Percentiles rank a stretch among this genome's conserved stretches.
phyloP scores from a whole-genome alignment of 2,797 vertebrate species.

The Sebastes nivosus region DNA sequence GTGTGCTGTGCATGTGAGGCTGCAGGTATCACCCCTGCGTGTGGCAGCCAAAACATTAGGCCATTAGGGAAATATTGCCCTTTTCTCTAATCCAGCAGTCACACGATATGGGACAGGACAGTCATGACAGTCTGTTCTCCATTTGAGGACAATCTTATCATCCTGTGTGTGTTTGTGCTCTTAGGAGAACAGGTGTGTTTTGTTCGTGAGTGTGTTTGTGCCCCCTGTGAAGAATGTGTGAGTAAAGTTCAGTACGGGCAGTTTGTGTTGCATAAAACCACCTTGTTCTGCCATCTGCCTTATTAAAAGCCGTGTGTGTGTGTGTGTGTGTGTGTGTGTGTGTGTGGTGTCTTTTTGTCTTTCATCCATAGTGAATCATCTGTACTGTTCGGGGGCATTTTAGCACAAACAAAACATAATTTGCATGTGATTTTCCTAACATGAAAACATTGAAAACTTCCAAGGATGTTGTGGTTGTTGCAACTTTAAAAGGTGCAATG shows the following conservation, averaged over 20 bases:
- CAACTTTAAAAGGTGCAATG: background rate
- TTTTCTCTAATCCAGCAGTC: conserved; percentile 60
- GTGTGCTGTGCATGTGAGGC: conserved; percentile 25
- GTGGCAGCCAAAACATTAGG: conserved; percentile 48
- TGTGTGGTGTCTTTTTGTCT: background rate
- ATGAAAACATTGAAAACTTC: background rate
- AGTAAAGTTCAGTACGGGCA: background rate
- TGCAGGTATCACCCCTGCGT: conserved; percentile 32
- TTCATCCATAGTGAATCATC: conserved; percentile 20
- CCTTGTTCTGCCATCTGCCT: conserved; percentile 35
- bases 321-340: background rate
- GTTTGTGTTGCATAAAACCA: conserved; percentile 25
- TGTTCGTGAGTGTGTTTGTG: conserved; percentile 33
- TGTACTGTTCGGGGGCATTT: background rate
- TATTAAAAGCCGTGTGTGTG: conserved; percentile 9
- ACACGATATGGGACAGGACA: conserved; percentile 47
- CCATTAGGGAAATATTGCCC: conserved; percentile 69
- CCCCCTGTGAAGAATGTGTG: conserved; percentile 3
- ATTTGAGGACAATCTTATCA: background rate
- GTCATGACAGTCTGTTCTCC: conserved; percentile 10
- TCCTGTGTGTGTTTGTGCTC: background rate
- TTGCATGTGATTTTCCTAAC: background rate
- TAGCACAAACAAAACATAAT: conserved; percentile 4
- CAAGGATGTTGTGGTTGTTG: background rate
- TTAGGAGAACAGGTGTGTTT: conserved; percentile 50